phyloP scores from a whole-genome alignment of 2,888 invertebrate species.

The Lepidocyrtinus sp. region DNA sequence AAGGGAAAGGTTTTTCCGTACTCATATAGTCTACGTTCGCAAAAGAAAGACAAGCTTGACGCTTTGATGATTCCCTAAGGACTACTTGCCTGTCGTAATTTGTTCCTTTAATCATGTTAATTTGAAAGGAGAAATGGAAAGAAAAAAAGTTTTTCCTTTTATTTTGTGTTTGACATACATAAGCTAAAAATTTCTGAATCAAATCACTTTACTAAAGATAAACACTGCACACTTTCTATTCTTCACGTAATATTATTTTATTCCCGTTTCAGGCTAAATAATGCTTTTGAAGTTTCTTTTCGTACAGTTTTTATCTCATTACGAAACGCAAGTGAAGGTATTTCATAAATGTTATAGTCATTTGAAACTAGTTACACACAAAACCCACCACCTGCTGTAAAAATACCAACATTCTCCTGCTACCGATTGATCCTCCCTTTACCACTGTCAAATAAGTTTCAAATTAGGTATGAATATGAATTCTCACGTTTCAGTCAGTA shows the following conservation, averaged over 20 bases:
- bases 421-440: no score
- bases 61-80: conserved; percentile 69
- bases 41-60: conserved; percentile 60
- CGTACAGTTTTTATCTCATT: no score
- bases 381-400: no score
- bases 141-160: conserved; percentile 27
- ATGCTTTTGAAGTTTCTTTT: no score
- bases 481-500: conserved; percentile 3
- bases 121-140: conserved; percentile 62
- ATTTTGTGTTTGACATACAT: conserved; percentile 15
- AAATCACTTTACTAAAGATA: background rate
- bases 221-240: no score
- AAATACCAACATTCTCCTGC: no score
- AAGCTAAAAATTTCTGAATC: background rate
- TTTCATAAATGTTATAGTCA: no score
- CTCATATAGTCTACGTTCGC: background rate
- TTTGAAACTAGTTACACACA: no score
- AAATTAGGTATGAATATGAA: conserved; percentile 32
- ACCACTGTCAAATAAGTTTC: background rate
- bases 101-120: conserved; percentile 70
- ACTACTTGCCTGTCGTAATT: conserved; percentile 68
- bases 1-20: background rate
- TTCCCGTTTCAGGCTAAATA: background rate
- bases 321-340: no score
- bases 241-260: background rate